Base-by-base conservation (phyloP, 2,888 invertebrate genomes). In the Hedya salicella region DNA sequence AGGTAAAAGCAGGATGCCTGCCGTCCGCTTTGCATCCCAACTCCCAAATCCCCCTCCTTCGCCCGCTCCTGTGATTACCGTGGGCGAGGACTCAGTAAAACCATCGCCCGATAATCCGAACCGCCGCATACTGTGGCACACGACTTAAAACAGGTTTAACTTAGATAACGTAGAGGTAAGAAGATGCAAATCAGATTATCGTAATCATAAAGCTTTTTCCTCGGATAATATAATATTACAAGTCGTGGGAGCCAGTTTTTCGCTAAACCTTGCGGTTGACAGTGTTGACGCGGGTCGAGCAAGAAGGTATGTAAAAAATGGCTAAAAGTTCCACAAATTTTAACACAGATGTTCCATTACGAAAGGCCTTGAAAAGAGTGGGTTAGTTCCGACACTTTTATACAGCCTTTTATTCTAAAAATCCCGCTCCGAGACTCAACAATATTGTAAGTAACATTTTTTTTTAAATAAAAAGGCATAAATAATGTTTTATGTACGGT, bases 331-430 rank as follows among this genome's bases (percentile, higher is more conserved):
- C 32, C 63, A 42, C 49, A 54, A 39, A 65, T 61, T 68, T 68
- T 60, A 61, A 68, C 63, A 64, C 64, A 64, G 64, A 60, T 68
- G 56, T 68, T 68, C 63, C 64, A 68, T 68, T 68, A 64, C 54
- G 36, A 14, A 54, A 42, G 48, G 57, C 40, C 16, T 50, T 50
- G 50, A 13, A 50, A 39, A 59, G 36, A 48, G 9, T 8, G 25
- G 40, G 40, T 50, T 50, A 59, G 14, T 25, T 32, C 36, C 11
- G 36, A 36, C 36, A 36, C 36, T 36, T n/a, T 36, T 36, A 36
- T 36, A 36, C 2, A 9, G 36, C 36, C 6, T 36, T 36, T 13
- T 36, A 11, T 36, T 9, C 2, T 36, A 36, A 36, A 36, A 36
- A 9, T 36, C 36, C 36, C 36, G 25, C 9, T 11, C 25, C 3